Evolutionary conservation across 2,113 vertebrate species (phyloP).

Genomic region (Eclectus roratus): DNA sequence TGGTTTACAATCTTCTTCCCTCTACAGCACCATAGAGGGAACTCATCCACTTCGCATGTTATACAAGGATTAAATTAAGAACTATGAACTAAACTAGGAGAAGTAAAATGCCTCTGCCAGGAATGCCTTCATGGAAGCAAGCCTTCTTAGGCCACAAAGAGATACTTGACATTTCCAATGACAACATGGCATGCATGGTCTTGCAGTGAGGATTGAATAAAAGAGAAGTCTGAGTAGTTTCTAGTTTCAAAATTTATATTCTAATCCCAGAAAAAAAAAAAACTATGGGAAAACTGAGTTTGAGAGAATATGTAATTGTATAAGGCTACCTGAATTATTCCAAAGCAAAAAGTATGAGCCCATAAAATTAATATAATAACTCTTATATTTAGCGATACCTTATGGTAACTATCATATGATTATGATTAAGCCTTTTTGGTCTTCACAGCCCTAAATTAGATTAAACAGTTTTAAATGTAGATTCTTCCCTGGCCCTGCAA

Average conservation of each 20-base stretch:
- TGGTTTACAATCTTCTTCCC: not conserved
- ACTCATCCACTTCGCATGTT: not conserved
- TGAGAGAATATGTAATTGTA: not conserved
- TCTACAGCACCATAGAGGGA: not conserved
- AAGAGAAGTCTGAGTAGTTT: not conserved
- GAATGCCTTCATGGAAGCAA: not conserved
- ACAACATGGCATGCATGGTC: fast-evolving
- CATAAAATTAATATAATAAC: not conserved
- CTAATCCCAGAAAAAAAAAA: not conserved
- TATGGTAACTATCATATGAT: not conserved
- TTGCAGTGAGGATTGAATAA: not conserved
- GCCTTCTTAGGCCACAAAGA: not conserved
- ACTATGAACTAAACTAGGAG: not conserved
- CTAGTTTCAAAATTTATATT: not conserved
- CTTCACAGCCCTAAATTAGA: not conserved
- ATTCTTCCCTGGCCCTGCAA: not conserved
- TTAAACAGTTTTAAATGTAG: not conserved
- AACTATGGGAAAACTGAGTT: not conserved
- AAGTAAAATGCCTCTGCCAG: not conserved
- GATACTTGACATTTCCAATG: not conserved
- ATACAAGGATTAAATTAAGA: not conserved
- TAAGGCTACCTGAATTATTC: not conserved
- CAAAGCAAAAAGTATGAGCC: not conserved
- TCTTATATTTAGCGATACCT: not conserved
- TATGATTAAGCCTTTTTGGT: not conserved